A percentile compares a stretch with the other conserved stretches of the same genome.
Evolutionary conservation across 2,888 invertebrate species (phyloP).

Genomic region (Beris chalybata): DNA sequence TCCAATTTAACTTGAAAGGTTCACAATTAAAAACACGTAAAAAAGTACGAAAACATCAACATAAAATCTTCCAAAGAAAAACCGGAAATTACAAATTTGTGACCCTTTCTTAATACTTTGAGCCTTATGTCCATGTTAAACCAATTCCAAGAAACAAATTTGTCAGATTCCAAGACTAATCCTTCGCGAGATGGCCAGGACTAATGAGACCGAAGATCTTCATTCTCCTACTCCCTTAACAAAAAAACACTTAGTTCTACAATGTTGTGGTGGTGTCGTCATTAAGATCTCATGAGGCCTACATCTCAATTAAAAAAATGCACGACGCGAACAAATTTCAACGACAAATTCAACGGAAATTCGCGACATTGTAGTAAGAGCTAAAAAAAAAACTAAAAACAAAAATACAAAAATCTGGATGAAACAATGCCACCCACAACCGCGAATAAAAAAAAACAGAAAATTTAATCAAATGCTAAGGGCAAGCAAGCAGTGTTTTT

Average conservation of each 20-base stretch:
- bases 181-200: conserved; percentile 15
- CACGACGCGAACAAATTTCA: conserved; percentile 36
- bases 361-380: conserved; percentile 7
- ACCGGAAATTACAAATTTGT: too few species aligned
- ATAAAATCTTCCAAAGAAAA: too few species aligned
- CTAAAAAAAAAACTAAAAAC: conserved; percentile 15
- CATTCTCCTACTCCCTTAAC: not conserved
- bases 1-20: too few species aligned
- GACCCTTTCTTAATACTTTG: conserved; percentile 17
- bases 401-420: conserved; percentile 4
- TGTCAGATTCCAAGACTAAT: conserved; percentile 26
- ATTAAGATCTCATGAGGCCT: conserved; percentile 40
- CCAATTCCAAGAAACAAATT: conserved; percentile 22
- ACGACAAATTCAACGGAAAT: conserved; percentile 5
- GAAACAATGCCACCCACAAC: not conserved
- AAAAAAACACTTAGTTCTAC: not conserved
- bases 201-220: conserved; percentile 10
- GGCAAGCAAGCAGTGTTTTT: conserved; percentile 25
- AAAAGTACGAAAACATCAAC: too few species aligned
- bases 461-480: conserved; percentile 32
- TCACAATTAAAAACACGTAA: too few species aligned
- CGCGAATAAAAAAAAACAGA: not conserved
- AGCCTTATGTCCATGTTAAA: conserved; percentile 22
- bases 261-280: conserved; percentile 24
- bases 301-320: conserved; percentile 45